Base-by-base conservation (phyloP, 2,113 vertebrate genomes). In the Anguilla rostrata region DNA sequence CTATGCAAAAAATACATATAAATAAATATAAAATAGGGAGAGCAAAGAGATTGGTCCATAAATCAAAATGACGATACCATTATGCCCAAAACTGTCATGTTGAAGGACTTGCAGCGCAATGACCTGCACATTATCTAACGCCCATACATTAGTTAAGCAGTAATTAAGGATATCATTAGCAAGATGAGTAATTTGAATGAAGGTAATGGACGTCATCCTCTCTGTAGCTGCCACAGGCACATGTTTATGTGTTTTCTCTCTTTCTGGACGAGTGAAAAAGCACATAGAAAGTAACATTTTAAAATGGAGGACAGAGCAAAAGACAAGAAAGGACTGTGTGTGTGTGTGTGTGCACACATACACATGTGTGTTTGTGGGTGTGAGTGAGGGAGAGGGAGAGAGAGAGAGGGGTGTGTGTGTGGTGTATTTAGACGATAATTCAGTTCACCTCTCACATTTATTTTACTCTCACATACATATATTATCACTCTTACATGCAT, bases 101-200 rank as follows among this genome's bases (percentile, higher is more conserved):
- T 89, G 89, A 94, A 94, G 90, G 92, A 92, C 90, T 93, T 34
- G 2, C 75, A 93, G 87, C 93, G 91, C 88, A 92, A 88, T 93
- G 88, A 92, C 91, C 90, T 91, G 88, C 78, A 89, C 84, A 91
- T 3, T 84, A 91, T 86, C 91, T 89, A 83, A 85, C 56, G 88
- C 43, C 86, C 88, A 87, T 90, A 91, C 86, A 92, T 56, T 92
- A 88, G 82, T 89, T 88, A 92, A 92, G 85, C 80, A 83, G 84
- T 93, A 94, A 96, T 94, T 95, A 95, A 93, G 92, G 89, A 89
- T 88, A 88, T 90, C 88, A 91, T 92, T 84, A 84, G 84, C 84
- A 86, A 66, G 83, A 83, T 83, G 83, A 84, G 84, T 87, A 66
- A 88, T 86, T 53, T 75, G 40, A 75, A 49, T 66, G 46, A 39